Base-by-base conservation (phyloP, 2,888 invertebrate genomes). In the Oligia fasciuncula region DNA sequence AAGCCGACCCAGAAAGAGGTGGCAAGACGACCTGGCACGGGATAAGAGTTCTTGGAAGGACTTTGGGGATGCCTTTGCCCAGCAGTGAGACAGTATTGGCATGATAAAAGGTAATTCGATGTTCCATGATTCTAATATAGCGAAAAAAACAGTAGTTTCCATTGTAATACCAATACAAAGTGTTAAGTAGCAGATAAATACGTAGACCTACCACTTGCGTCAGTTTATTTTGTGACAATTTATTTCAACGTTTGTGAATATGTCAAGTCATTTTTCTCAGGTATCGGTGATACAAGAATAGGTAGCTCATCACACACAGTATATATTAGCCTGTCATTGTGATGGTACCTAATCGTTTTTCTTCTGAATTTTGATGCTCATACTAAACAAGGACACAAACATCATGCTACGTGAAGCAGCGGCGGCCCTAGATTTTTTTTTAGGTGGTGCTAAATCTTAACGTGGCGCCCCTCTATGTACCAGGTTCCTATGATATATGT, bases 261-360 rank as follows among this genome's bases (percentile, higher is more conserved):
- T 75, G 62, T 57, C 76, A 29, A 76, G 60, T 83, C 80, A 83
- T 80, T 76, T 51, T 29, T 49, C 23, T 76, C 46, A 62, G 76
- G 67, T 46, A 82, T 62, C 5, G n/a, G 17, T 17, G 29, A 62
- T 80, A 63, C 23, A 40, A 35, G 51, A 67, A 62, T 75, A 54
- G 6, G 14, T 70, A 35, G 17, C 60, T 23, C 57, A 51, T 51
- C 11, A 14, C 29, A n/a, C 46, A n/a, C 19, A 13, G 35, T 40
- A n/a, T 13, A 76, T 57, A 76, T 75, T 49, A 49, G 51, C 23
- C 0, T 11, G 77, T 69, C 83, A 77, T 68, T 77, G 46, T 54
- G 51, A 81, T 43, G 23, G 13, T 49, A 80, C 13, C 19, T 11
- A n/a, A 71, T 60, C 19, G 35, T 67, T 81, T 49, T 43, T 43